Evolutionary conservation across 2,113 vertebrate species (phyloP).

Genomic region (Hystrix brachyura): DNA sequence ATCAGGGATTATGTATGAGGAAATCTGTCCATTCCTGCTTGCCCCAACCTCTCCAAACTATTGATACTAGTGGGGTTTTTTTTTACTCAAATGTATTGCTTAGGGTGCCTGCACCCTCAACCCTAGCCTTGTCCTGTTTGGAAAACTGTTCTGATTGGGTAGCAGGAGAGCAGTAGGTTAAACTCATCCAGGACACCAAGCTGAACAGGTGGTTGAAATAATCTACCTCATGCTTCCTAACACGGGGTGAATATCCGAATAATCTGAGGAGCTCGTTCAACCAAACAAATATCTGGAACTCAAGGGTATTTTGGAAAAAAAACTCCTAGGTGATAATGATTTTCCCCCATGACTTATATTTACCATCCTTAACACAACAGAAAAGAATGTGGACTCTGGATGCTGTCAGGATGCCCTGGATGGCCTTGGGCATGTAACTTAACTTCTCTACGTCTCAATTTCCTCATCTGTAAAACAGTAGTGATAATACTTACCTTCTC

Average conservation of each 20-base stretch:
- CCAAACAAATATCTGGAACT: conserved; percentile 57
- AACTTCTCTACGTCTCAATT: background rate
- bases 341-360: background rate
- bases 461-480: conserved; percentile 39
- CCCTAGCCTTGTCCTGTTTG: background rate
- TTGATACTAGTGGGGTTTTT: background rate
- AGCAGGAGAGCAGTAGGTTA: background rate
- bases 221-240: background rate
- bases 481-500: background rate
- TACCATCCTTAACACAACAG: background rate
- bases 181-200: background rate
- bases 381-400: conserved; percentile 26
- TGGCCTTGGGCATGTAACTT: background rate
- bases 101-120: background rate
- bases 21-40: background rate
- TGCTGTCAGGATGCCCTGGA: background rate
- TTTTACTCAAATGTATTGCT: background rate
- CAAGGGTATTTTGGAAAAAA: background rate
- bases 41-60: background rate
- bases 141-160: background rate
- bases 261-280: conserved; percentile 23
- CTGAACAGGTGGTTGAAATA: background rate
- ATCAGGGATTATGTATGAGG: background rate
- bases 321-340: background rate
- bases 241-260: background rate